phyloP scores from a whole-genome alignment of 2,113 vertebrate species.

The Hemicordylus capensis region DNA sequence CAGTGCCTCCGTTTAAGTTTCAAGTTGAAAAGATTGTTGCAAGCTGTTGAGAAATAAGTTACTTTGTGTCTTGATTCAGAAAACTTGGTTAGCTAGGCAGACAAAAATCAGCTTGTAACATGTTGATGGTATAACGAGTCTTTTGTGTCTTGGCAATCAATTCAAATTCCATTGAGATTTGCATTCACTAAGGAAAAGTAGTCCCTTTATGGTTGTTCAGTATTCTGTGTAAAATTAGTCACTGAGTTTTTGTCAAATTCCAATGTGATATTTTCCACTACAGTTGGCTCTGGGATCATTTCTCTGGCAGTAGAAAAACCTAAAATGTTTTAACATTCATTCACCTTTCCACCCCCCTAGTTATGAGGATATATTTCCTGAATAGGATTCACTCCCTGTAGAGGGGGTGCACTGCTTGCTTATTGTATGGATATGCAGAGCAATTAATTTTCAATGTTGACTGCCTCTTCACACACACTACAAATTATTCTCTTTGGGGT shows the following conservation, averaged over 20 bases:
- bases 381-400: background rate
- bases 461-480: background rate
- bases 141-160: background rate
- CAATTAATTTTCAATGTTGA: slow-evolving; percentile 30
- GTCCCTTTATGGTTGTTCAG: slow-evolving; percentile 1
- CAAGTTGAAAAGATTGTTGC: slow-evolving; percentile 26
- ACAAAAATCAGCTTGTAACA: slow-evolving; percentile 21
- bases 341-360: slow-evolving; percentile 28
- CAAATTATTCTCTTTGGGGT: slow-evolving; percentile 7
- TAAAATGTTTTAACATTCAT: slow-evolving; percentile 18
- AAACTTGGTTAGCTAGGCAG: background rate
- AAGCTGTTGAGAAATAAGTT: slow-evolving; percentile 23
- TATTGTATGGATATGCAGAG: background rate
- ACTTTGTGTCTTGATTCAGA: slow-evolving; percentile 8
- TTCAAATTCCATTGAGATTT: slow-evolving; percentile 19
- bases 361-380: background rate
- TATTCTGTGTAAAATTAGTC: background rate
- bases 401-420: background rate
- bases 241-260: slow-evolving; percentile 22
- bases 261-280: slow-evolving; percentile 29
- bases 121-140: background rate
- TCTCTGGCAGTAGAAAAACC: slow-evolving; percentile 23
- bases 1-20: slow-evolving; percentile 10
- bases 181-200: slow-evolving; percentile 3
- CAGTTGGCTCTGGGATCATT: background rate